Conservation (phyloP, 2,113 vertebrate species). For the Malurus cyaneus region DNA sequence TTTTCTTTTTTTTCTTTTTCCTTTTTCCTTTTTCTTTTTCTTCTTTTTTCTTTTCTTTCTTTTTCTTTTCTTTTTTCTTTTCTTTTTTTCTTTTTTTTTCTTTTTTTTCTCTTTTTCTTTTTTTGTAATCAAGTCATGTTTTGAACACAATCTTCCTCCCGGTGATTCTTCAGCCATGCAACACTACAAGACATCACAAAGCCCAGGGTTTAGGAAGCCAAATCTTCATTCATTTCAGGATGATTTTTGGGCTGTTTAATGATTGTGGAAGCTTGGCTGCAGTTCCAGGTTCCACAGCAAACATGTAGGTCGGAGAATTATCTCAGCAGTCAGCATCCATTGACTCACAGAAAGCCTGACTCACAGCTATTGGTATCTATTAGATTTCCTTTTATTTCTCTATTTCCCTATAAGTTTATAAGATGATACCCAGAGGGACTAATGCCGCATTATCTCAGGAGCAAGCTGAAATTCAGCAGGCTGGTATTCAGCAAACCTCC, state of each 20-base stretch:
- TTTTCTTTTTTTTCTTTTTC: too few relatives aligned
- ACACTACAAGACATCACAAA: neutral
- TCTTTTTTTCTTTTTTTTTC: neutral
- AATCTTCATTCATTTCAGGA: neutral
- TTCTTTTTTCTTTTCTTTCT: too few relatives aligned
- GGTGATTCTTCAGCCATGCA: neutral
- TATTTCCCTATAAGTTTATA: neutral
- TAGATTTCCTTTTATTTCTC: neutral
- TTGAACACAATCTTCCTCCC: neutral
- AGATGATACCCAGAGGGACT: neutral
- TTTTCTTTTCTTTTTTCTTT: neutral
- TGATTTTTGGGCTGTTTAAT: neutral
- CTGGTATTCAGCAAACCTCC: neutral
- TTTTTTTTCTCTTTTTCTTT: neutral
- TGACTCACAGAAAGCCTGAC: conserved; percentile 28
- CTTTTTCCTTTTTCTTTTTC: too few relatives aligned
- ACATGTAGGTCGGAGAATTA: neutral
- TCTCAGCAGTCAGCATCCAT: conserved; percentile 36
- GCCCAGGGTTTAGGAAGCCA: neutral
- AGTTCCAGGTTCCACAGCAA: neutral
- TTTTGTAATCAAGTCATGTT: neutral
- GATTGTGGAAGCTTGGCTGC: neutral
- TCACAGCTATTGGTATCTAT: neutral
- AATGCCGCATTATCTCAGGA: neutral
- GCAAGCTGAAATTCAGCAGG: neutral